A percentile compares a stretch with the other conserved stretches of the same genome.
Conservation (phyloP, 2,113 vertebrate species). For the Scytalopus superciliaris region DNA sequence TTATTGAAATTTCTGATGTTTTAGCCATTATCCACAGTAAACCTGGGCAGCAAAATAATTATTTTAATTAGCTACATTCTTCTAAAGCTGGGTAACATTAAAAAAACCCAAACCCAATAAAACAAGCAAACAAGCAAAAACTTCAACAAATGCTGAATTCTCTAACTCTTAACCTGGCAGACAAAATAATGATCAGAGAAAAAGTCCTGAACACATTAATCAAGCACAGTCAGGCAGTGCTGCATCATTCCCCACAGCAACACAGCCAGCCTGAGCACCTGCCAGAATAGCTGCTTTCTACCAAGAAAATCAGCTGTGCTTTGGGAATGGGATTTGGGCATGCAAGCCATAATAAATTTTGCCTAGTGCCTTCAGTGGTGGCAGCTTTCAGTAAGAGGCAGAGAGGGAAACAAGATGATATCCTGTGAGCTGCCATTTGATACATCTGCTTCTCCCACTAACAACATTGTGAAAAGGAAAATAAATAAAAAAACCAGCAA, state of each 20-base stretch:
- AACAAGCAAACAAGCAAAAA: not conserved
- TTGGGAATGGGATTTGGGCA: not conserved
- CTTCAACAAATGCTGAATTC: not conserved
- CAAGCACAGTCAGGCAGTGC: not conserved
- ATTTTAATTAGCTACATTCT: conserved; percentile 13
- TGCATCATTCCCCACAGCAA: not conserved
- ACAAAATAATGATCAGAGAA: conserved; percentile 31
- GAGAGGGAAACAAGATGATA: not conserved
- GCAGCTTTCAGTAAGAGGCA: not conserved
- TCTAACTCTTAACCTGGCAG: not conserved
- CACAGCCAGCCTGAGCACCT: not conserved
- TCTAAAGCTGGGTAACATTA: not conserved
- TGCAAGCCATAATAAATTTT: not conserved
- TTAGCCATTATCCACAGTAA: not conserved
- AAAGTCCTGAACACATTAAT: not conserved
- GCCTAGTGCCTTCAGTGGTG: not conserved
- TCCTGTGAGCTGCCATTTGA: not conserved
- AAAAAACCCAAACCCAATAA: not conserved
- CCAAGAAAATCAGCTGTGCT: not conserved
- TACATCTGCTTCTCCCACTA: not conserved
- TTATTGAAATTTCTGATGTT: not conserved
- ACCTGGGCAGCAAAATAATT: not conserved
- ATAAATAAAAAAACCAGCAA: not conserved
- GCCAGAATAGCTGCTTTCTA: not conserved
- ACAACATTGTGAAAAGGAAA: not conserved